Conservation (phyloP, 2,888 invertebrate species). For the Nycteola revayana region DNA sequence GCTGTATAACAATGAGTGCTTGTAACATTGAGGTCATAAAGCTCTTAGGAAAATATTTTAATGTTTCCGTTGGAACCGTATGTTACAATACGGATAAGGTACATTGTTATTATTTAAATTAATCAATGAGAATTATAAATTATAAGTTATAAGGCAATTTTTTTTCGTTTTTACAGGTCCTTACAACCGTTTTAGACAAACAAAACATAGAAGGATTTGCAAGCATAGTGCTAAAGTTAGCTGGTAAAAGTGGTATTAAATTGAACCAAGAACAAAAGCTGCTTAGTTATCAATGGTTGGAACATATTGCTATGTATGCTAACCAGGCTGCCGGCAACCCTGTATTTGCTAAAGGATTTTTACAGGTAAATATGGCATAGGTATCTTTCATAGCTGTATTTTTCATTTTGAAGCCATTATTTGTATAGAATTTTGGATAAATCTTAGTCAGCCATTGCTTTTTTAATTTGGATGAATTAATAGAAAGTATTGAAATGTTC, state of each 20-base stretch:
- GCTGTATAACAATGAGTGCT: constrained; percentile 46
- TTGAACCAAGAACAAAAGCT: constrained; percentile 65
- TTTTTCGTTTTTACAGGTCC: constrained; percentile 55
- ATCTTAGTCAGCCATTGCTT: too few species aligned
- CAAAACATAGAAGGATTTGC: constrained; percentile 75
- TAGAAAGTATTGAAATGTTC: too few species aligned
- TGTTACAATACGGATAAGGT: constrained; percentile 80
- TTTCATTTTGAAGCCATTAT: too few species aligned
- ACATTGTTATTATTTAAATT: too few species aligned
- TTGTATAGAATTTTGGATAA: too few species aligned
- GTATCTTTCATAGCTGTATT: too few species aligned
- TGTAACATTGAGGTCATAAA: constrained; percentile 68
- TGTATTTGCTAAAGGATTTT: constrained; percentile 66
- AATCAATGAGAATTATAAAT: too few species aligned
- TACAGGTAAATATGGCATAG: constrained; percentile 70
- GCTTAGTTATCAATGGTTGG: constrained; percentile 85
- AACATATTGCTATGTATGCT: constrained; percentile 82
- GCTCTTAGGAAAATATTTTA: constrained; percentile 78
- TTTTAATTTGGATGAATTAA: too few species aligned
- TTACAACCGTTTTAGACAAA: constrained; percentile 67
- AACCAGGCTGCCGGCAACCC: constrained; percentile 71
- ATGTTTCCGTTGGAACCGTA: constrained; percentile 72
- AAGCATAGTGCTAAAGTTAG: constrained; percentile 74
- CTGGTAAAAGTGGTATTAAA: constrained; percentile 58
- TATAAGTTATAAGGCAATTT: background rate